Evolutionary conservation across 2,113 vertebrate species (phyloP).

Genomic region (Zosterops hypoxanthus): DNA sequence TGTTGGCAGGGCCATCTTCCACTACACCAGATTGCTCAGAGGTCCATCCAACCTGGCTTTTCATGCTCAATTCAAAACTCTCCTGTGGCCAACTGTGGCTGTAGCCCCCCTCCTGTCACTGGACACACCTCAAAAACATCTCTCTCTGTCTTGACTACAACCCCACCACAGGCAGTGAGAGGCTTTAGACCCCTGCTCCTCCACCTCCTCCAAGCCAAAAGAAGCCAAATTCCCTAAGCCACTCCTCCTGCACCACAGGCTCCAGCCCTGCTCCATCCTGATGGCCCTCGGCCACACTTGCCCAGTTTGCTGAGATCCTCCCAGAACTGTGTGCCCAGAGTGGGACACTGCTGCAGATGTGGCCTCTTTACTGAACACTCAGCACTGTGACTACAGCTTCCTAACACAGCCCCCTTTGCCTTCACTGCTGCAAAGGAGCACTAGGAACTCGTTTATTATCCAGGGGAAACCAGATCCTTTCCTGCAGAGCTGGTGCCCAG

Average conservation of each 20-base stretch:
- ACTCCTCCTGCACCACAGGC: background rate
- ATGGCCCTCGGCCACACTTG: background rate
- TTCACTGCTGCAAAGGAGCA: background rate
- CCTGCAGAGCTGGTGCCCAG: background rate
- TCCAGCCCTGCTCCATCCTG: background rate
- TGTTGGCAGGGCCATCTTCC: background rate
- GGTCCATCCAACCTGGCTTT: background rate
- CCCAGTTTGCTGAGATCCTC: background rate
- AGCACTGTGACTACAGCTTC: background rate
- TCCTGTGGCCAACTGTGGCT: background rate
- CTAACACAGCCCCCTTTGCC: background rate
- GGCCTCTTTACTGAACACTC: background rate
- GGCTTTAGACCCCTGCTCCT: background rate
- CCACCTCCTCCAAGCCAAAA: background rate
- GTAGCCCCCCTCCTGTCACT: background rate
- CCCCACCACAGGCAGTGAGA: background rate
- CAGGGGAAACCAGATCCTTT: background rate
- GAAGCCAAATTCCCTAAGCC: fast-evolving
- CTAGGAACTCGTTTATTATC: background rate
- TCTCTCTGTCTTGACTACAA: background rate
- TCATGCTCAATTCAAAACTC: background rate
- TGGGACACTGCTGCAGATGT: background rate
- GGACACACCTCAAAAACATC: background rate
- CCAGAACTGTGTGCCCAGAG: background rate
- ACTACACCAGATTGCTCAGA: background rate